Conservation (phyloP, 2,888 invertebrate species). For the Apantesis nais region DNA sequence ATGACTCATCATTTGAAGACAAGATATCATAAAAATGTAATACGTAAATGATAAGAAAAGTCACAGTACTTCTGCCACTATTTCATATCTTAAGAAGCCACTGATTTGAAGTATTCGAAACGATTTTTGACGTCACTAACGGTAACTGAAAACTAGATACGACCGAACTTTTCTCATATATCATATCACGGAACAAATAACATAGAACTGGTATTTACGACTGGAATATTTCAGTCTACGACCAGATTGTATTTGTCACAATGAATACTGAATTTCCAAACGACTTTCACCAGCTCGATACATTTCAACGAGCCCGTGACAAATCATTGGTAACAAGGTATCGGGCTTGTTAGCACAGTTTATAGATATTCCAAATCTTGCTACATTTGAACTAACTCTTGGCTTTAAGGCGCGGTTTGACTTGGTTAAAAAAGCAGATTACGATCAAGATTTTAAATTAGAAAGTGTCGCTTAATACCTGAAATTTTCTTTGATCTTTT, state of each 20-base stretch:
- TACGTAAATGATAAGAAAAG: background rate
- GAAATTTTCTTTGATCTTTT: too few relatives aligned
- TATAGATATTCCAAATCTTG: conserved; percentile 8
- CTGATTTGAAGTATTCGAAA: background rate
- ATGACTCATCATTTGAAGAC: background rate
- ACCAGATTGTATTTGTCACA: conserved; percentile 13
- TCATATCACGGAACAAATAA: conserved; percentile 1
- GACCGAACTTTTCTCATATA: background rate
- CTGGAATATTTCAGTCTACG: conserved; percentile 3
- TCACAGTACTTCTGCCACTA: background rate
- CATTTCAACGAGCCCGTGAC: conserved; percentile 21
- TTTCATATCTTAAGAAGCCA: background rate
- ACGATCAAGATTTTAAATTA: background rate
- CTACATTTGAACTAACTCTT: background rate
- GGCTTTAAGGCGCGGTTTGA: background rate
- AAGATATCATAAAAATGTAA: background rate
- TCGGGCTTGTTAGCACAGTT: conserved; percentile 16
- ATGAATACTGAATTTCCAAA: conserved; percentile 16
- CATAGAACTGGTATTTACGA: background rate
- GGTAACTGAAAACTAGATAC: too few relatives aligned
- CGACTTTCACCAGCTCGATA: conserved; percentile 20
- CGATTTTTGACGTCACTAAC: background rate
- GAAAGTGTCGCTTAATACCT: background rate
- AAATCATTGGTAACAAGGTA: conserved; percentile 23
- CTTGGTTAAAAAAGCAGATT: background rate